These are phyloP conservation scores for Sericinus montela DNA, from an alignment of 2,888 invertebrate species.

Conservation along the genomic window DNA sequence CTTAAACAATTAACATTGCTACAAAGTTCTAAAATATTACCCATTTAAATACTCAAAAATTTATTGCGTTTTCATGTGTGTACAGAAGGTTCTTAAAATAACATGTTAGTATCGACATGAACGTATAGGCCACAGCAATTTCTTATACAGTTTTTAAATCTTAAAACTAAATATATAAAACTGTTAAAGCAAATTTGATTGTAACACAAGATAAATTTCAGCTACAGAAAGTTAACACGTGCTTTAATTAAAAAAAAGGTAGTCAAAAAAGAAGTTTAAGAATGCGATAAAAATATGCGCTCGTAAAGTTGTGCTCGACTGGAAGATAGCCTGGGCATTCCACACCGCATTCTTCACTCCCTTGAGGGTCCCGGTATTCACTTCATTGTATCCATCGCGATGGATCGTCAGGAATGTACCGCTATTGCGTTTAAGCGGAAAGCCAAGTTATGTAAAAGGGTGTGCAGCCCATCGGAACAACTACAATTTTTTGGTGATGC, in stretches of 20 bases:
- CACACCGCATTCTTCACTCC: constrained; percentile 54
- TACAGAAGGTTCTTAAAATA: too few species aligned
- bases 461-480: constrained; percentile 25
- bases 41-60: too few species aligned
- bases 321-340: constrained; percentile 49
- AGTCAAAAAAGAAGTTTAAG: constrained; percentile 12
- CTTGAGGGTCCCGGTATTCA: constrained; percentile 43
- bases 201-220: too few species aligned
- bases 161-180: too few species aligned
- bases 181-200: neutral
- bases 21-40: too few species aligned
- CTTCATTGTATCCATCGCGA: constrained; percentile 47
- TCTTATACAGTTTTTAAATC: too few species aligned
- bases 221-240: constrained; percentile 5
- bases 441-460: constrained; percentile 36
- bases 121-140: too few species aligned
- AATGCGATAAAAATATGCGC: constrained; percentile 21
- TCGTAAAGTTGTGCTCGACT: constrained; percentile 24
- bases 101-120: too few species aligned
- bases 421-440: constrained; percentile 45
- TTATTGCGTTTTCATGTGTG: too few species aligned
- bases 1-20: too few species aligned
- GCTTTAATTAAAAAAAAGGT: constrained; percentile 1
- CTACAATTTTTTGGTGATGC: constrained; percentile 33
- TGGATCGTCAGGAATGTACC: constrained; percentile 49